Conservation (phyloP, 2,888 invertebrate genomes). For the Sialis lutaria region DNA sequence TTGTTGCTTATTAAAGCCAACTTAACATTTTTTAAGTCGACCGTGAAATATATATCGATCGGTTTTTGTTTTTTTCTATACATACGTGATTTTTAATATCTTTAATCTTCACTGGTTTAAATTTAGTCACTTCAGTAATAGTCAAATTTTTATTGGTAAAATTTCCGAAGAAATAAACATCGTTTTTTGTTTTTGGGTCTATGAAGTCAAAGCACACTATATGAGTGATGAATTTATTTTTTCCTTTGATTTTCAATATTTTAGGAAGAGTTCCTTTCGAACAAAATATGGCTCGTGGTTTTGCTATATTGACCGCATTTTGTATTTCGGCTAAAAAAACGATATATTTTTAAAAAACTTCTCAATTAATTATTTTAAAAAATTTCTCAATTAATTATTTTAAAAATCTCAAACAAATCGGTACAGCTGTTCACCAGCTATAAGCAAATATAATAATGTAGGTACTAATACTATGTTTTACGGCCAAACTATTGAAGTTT, state of each 20-base stretch:
- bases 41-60: too few species aligned
- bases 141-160: conserved; percentile 20
- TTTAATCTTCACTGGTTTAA: conserved; percentile 26
- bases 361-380: too few species aligned
- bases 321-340: conserved; percentile 38
- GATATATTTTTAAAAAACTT: too few species aligned
- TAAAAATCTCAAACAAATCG: too few species aligned
- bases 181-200: conserved; percentile 26
- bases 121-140: conserved; percentile 19
- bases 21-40: too few species aligned
- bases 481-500: too few species aligned
- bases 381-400: too few species aligned
- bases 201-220: conserved; percentile 28
- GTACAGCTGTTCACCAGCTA: too few species aligned
- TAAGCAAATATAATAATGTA: too few species aligned
- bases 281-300: conserved; percentile 44
- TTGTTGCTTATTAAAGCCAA: too few species aligned
- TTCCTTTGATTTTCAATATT: conserved; percentile 31
- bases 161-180: conserved; percentile 19
- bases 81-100: conserved; percentile 17
- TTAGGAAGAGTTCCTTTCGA: conserved; percentile 35
- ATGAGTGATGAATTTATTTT: conserved; percentile 30
- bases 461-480: too few species aligned
- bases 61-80: too few species aligned
- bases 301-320: conserved; percentile 41